Base-by-base conservation (phyloP, 37 sponge, comb jelly and placozoan genomes). In the Ianthella basta region DNA sequence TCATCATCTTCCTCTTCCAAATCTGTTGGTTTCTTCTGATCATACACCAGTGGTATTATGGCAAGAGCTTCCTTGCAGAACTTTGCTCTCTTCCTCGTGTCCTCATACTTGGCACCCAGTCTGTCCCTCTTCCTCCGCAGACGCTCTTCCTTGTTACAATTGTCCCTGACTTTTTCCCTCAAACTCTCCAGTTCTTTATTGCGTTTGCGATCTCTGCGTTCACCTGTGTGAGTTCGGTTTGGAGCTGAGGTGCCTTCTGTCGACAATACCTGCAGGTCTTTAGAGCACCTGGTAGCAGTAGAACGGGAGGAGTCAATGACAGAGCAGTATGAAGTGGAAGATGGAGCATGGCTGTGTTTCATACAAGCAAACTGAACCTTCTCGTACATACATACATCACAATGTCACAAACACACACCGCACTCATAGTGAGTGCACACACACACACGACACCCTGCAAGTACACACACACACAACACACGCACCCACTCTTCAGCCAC, bases 1-100 rank as follows among this genome's bases (percentile, higher is more conserved):
- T 40, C 41, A 38, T 72, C 73, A 37, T 72, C 73, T 37, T 72
- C 73, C 13, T 38, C 73, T 19, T 72, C 73, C 13, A 20, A 37
- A 72, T n/a, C n/a, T n/a, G n/a, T 40, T 13, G 21, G 21, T 33
- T 12, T 19, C 39, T 72, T 13, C 36, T 8, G 32, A 20, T 72
- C 36, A 40, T 72, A 14, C 20, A 72, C 23, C 38, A 37, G 32
- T 38, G 38, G 35, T 37, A 72, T 72, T 20, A 72, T 72, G 39
- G 38, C 13, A 5, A 72, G 73, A 72, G 73, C 73, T 38, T 72
- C 73, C 20, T 72, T 72, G 73, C 73, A 72, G 36, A 37, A 72
- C 40, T 37, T 38, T 8, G 40, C 41, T 72, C 73, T 72, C 36
- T 72, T 72, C 73, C 30, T 72, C 73, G 36, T 72, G 8, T 30